Evolutionary conservation across 2,888 invertebrate species (phyloP), one percentile per base, ranked within the genome.

Genomic region (Dicranocentrus wangi): DNA sequence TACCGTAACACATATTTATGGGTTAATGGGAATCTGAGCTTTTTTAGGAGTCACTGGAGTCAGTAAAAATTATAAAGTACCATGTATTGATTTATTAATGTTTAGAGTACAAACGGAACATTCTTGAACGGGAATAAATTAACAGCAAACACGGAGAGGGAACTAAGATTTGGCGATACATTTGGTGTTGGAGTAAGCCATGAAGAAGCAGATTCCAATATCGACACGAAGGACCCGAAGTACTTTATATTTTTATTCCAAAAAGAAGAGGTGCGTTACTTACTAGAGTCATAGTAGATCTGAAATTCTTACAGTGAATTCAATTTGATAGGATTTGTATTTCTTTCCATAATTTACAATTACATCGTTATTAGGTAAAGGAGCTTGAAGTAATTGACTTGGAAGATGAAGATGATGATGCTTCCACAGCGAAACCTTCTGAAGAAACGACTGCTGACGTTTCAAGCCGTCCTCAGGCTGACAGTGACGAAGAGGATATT

Each of bases 21-120:
- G 3, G 3, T 32, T 10, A 32, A 32, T 32, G 10, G 3, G 32
- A 32, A 32, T 10, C 32, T 32, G 32, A 32, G 32, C 32, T 7
- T 3, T 32, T 32, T 7, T 32, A 10, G 3, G 32, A 7, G 32
- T 32, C 10, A 32, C 32, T 32, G 32, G 32, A 7, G 32, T 32
- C 10, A 32, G 3, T 32, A 3, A 10, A 7, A 32, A 32, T 32
- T 10, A n/a, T 32, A 32, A 3, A 10, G 32, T 32, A 7, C 10
- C 47, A 2, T 10, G 15, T 10, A 47, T 10, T 47, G 2, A n/a
- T 47, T 63, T 32, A 10, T 66, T 75, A 25, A n/a, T n/a, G n/a
- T n/a, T n/a, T 58, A 85, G 85, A 83, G 83, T 19, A 43, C 77
- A 10, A 85, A 85, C 42, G 85, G 85, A 21, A 85, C 85, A 0